Conservation (phyloP, 2,888 invertebrate species). For the Dryocosmus kuriphilus region DNA sequence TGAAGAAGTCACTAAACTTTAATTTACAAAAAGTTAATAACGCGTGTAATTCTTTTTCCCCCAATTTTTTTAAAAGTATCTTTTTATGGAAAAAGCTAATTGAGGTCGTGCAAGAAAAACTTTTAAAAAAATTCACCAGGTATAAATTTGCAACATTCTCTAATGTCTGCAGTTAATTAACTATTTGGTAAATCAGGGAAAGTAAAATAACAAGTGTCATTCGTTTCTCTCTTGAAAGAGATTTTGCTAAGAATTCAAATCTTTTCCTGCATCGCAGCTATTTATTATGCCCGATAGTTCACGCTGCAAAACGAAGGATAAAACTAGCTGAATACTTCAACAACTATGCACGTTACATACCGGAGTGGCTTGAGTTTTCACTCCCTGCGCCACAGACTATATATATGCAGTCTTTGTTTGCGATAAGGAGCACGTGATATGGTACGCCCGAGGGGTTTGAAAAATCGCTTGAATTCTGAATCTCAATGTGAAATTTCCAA, state of each 20-base stretch:
- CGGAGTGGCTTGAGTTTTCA: conserved; percentile 35
- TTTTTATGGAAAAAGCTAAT: too few species aligned
- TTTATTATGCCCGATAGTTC: conserved; percentile 35
- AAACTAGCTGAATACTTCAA: conserved; percentile 37
- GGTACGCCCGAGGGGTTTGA: conserved; percentile 27
- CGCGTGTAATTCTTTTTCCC: too few species aligned
- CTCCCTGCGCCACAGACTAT: conserved; percentile 23
- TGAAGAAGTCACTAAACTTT: too few species aligned
- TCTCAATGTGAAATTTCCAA: conserved; percentile 16
- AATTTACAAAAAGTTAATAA: too few species aligned
- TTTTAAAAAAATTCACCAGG: too few species aligned
- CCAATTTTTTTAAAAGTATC: too few species aligned
- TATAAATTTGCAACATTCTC: too few species aligned
- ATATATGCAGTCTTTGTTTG: conserved; percentile 38
- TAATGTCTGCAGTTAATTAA: too few species aligned
- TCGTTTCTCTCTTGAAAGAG: neutral
- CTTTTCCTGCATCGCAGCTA: conserved; percentile 17
- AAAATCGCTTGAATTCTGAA: conserved; percentile 24
- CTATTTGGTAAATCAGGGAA: neutral
- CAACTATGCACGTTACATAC: conserved; percentile 37
- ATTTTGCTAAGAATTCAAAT: conserved; percentile 31
- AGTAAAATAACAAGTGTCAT: neutral
- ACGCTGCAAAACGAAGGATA: conserved; percentile 16
- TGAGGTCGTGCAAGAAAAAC: too few species aligned
- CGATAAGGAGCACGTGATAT: conserved; percentile 37